Conservation (phyloP, 2,113 vertebrate species). For the Dolichotis patagonum region DNA sequence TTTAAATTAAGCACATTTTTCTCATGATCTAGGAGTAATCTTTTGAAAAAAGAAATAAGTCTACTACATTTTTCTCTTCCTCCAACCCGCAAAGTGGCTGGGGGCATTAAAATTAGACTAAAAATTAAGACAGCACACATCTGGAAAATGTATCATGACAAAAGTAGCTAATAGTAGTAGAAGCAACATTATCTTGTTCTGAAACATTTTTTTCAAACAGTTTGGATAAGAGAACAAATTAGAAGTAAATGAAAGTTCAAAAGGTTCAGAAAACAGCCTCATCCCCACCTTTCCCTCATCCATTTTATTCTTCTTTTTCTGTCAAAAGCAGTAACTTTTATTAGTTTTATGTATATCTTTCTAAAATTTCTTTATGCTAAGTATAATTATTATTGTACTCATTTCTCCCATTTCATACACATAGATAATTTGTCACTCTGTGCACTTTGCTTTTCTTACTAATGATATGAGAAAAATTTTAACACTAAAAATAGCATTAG, state of each 20-base stretch:
- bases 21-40: background rate
- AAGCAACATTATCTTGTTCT: conserved; percentile 24
- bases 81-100: background rate
- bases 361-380: conserved; percentile 12
- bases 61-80: background rate
- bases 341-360: conserved; percentile 5
- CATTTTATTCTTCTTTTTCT: background rate
- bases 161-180: background rate
- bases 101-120: background rate
- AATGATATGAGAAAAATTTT: conserved; percentile 36
- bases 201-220: background rate
- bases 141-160: conserved; percentile 22
- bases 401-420: conserved; percentile 10
- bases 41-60: conserved; percentile 12
- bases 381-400: conserved; percentile 23
- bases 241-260: conserved; percentile 37
- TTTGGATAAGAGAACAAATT: conserved; percentile 21
- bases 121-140: background rate
- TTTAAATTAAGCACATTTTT: conserved; percentile 52
- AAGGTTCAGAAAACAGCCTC: background rate
- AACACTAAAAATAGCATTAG: conserved; percentile 25
- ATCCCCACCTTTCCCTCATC: background rate
- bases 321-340: background rate
- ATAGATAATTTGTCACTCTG: background rate
- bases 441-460: conserved; percentile 4